Evolutionary conservation across 1,140 invertebrate species (phyloP).

Genomic region (Dufourea novaeangliae): DNA sequence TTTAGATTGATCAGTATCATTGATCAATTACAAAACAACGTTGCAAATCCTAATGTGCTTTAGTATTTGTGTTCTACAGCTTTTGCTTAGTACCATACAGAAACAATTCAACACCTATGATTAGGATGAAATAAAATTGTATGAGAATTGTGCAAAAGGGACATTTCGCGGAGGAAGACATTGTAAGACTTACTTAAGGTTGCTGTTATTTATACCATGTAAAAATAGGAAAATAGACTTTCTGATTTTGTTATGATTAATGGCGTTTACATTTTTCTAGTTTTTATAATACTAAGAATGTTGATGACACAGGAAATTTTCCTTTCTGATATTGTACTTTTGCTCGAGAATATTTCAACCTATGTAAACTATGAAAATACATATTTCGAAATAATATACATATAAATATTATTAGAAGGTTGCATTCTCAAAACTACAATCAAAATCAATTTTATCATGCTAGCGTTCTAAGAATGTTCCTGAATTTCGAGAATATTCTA

Average conservation of each 20-base stretch:
- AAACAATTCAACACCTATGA: neutral
- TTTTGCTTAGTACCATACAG: slow-evolving; percentile 15
- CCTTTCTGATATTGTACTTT: slow-evolving; percentile 20
- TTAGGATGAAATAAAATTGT: slow-evolving; percentile 7
- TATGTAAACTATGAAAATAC: neutral
- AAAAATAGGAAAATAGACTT: neutral
- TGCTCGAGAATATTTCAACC: neutral
- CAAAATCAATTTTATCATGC: slow-evolving; percentile 17
- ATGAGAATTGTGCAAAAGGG: slow-evolving; percentile 4
- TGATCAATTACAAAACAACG: neutral
- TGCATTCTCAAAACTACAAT: slow-evolving; percentile 16
- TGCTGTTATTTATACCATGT: slow-evolving; percentile 20
- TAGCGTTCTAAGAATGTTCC: neutral
- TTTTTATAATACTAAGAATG: slow-evolving; percentile 24
- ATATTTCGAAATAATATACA: neutral
- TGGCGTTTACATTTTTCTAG: slow-evolving; percentile 34
- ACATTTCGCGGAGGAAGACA: slow-evolving; percentile 28
- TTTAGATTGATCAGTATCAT: slow-evolving; percentile 24
- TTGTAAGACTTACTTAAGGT: slow-evolving; percentile 1
- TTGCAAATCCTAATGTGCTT: slow-evolving; percentile 10
- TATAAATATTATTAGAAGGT: neutral
- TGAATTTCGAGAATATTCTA: neutral
- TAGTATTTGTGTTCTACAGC: slow-evolving; percentile 25
- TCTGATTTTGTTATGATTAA: slow-evolving; percentile 10
- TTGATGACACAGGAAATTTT: neutral